phyloP scores from a whole-genome alignment of 2,797 vertebrate species.

The Sebastes matsubarae region DNA sequence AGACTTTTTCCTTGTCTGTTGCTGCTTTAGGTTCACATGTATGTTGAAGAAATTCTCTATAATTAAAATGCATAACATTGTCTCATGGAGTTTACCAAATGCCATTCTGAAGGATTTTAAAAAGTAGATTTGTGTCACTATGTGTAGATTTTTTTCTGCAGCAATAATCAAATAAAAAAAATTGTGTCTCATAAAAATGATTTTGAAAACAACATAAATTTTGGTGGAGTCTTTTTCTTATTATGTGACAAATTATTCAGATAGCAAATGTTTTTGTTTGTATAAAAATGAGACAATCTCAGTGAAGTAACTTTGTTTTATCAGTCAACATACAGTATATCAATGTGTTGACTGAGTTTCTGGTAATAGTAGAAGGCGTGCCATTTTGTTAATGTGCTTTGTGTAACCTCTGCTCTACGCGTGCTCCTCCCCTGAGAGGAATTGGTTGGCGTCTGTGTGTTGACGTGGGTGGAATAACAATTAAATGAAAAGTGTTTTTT shows the following conservation, averaged over 20 bases:
- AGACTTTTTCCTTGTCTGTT: neutral
- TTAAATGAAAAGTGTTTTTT: neutral
- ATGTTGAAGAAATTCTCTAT: neutral
- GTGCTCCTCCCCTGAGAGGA: neutral
- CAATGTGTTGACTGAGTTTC: neutral
- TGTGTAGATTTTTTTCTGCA: neutral
- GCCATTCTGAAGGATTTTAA: neutral
- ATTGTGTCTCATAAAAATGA: neutral
- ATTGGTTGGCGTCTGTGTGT: neutral
- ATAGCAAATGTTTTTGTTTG: neutral
- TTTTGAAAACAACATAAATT: neutral
- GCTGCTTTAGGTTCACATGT: neutral
- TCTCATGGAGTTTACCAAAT: neutral
- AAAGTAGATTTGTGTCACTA: neutral
- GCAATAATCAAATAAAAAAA: neutral
- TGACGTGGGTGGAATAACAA: neutral
- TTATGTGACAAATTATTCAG: neutral
- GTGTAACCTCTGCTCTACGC: neutral
- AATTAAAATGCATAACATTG: neutral
- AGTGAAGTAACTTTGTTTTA: neutral
- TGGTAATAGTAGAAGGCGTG: neutral
- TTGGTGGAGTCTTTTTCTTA: neutral
- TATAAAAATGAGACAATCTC: neutral
- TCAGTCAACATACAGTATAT: neutral
- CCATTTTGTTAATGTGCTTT: neutral